Conservation (phyloP, 2,113 vertebrate species). For the Aegithalos caudatus region DNA sequence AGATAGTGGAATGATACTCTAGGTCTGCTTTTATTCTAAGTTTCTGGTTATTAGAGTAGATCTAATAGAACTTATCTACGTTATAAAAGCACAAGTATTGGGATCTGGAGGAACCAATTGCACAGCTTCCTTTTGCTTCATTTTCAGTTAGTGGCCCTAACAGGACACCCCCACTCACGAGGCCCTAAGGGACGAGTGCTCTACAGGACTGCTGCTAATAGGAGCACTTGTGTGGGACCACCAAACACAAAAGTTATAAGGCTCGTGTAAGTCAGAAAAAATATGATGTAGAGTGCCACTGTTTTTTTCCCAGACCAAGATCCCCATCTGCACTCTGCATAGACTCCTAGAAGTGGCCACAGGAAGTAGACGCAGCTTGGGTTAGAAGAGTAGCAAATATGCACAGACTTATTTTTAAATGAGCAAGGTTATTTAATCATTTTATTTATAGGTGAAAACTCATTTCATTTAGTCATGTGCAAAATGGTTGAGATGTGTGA, state of each 20-base stretch:
- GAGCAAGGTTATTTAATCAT: not conserved
- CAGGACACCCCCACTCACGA: rapidly evolving
- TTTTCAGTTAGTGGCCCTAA: not conserved
- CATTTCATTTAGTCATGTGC: not conserved
- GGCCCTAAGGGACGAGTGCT: not conserved
- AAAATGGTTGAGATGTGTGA: not conserved
- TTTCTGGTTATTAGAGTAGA: not conserved
- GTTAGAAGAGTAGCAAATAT: not conserved
- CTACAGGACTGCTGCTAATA: not conserved
- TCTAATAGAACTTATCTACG: not conserved
- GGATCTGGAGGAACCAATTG: not conserved
- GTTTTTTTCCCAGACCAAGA: not conserved
- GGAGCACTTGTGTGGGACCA: not conserved
- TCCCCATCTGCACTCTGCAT: not conserved
- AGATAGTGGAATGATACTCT: not conserved
- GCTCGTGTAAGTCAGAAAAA: not conserved
- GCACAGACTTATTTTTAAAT: not conserved
- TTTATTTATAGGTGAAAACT: not conserved
- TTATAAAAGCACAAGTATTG: not conserved
- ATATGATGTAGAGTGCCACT: not conserved
- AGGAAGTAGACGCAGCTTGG: not conserved
- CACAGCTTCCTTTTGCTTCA: not conserved
- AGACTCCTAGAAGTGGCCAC: not conserved
- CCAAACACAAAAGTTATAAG: not conserved
- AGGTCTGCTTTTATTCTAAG: not conserved